A percentile compares a stretch with the other conserved stretches of the same genome.
Evolutionary conservation across 2,113 vertebrate genomes (phyloP).

Genomic region (Peromyscus californicus): DNA sequence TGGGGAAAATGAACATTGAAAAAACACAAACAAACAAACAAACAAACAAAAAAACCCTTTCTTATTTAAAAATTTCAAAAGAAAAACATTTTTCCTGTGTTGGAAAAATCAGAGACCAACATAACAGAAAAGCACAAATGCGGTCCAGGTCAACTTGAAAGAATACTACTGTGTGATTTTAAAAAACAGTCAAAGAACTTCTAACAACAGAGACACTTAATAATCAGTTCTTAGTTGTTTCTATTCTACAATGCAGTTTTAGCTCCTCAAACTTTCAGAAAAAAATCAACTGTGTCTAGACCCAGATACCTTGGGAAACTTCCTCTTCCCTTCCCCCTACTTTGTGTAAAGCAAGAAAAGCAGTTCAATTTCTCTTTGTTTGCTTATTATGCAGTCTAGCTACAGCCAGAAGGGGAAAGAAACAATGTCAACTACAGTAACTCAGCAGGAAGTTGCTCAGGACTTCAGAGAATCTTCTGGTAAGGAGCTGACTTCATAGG

Average conservation of each 20-base stretch:
- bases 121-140: not conserved
- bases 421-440: slow-evolving; percentile 14
- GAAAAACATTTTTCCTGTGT: not conserved
- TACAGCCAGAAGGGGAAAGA: not conserved
- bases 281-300: not conserved
- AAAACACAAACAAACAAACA: not conserved
- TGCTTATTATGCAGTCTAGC: not conserved
- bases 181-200: slow-evolving; percentile 54
- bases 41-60: not conserved
- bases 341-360: slow-evolving; percentile 29
- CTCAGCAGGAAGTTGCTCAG: not conserved
- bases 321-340: not conserved
- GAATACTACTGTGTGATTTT: slow-evolving; percentile 23
- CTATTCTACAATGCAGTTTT: not conserved
- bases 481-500: not conserved
- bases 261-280: not conserved
- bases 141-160: not conserved
- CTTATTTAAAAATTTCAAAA: not conserved
- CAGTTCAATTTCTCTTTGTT: not conserved
- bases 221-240: slow-evolving; percentile 28
- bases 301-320: not conserved
- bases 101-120: not conserved
- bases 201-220: not conserved
- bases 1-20: too few species aligned
- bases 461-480: slow-evolving; percentile 6